Percentiles rank a stretch among this genome's conserved stretches.
Evolutionary conservation across 1,140 invertebrate species (phyloP).

Genomic region (Drosophila virilis): DNA sequence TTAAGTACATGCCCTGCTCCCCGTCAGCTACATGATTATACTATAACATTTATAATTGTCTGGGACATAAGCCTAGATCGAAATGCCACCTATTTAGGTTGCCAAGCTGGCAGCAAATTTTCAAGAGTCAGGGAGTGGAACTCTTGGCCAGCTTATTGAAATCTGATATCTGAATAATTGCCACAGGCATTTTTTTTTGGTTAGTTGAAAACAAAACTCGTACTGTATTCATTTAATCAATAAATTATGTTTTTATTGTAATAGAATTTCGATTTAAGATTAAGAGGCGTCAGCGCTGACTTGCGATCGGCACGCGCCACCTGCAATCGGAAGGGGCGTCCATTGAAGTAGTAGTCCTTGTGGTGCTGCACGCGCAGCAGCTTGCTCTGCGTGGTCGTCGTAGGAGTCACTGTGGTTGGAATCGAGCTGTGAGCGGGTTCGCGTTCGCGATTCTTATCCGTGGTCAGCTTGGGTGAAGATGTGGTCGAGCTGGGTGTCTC

Average conservation of each 20-base stretch:
- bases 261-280: conserved; percentile 79
- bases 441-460: not conserved
- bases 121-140: not conserved
- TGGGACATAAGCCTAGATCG: too few species aligned
- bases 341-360: conserved; percentile 79
- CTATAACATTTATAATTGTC: too few species aligned
- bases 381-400: conserved; percentile 50
- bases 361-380: conserved; percentile 64
- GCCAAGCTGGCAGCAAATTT: too few species aligned
- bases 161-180: not conserved
- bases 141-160: not conserved
- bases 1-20: not conserved
- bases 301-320: conserved; percentile 71
- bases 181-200: not conserved
- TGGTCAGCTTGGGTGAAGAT: not conserved
- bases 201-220: not conserved
- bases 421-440: not conserved
- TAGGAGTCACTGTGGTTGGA: conserved; percentile 24
- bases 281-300: conserved; percentile 61
- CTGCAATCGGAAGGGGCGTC: conserved; percentile 75
- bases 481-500: conserved; percentile 31
- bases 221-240: conserved; percentile 53
- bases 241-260: conserved; percentile 84
- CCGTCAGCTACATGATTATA: too few species aligned
- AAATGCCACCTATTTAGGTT: not conserved